Conservation (phyloP, 2,888 invertebrate genomes). For the Lutraria lutraria region DNA sequence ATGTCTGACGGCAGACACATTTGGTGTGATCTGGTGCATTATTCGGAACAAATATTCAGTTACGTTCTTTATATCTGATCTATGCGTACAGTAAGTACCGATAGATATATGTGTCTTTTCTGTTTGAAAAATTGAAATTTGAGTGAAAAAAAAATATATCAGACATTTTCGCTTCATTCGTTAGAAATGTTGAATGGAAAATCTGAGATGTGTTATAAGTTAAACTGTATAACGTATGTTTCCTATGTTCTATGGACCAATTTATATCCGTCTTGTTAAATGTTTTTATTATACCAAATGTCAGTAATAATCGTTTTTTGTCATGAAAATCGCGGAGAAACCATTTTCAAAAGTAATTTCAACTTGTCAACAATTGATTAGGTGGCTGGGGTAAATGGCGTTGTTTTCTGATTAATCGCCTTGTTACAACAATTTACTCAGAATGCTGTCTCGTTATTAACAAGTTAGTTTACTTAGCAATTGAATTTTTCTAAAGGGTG, state of each 20-base stretch:
- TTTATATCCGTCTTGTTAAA: constrained; percentile 20
- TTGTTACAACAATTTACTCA: constrained; percentile 8
- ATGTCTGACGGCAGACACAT: background rate
- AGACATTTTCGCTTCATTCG: background rate
- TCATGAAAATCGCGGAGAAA: background rate
- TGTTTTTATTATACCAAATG: constrained; percentile 13
- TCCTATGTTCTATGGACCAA: background rate
- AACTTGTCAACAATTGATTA: constrained; percentile 22
- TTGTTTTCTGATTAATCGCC: background rate
- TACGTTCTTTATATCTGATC: background rate
- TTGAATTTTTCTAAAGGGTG: background rate
- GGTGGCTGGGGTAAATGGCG: background rate
- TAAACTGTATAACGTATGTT: background rate
- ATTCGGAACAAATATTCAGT: background rate
- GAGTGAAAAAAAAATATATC: background rate
- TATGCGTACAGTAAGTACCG: background rate
- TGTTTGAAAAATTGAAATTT: background rate
- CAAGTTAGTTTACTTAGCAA: background rate
- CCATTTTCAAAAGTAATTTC: constrained; percentile 27
- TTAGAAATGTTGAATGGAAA: background rate
- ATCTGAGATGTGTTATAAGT: background rate
- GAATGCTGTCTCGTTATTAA: background rate
- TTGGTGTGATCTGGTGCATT: background rate
- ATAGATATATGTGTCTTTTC: background rate
- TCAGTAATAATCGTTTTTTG: background rate